Evolutionary conservation across 2,113 vertebrate species (phyloP), one percentile per base, ranked within the genome.

Genomic region (Orthonyx spaldingii): DNA sequence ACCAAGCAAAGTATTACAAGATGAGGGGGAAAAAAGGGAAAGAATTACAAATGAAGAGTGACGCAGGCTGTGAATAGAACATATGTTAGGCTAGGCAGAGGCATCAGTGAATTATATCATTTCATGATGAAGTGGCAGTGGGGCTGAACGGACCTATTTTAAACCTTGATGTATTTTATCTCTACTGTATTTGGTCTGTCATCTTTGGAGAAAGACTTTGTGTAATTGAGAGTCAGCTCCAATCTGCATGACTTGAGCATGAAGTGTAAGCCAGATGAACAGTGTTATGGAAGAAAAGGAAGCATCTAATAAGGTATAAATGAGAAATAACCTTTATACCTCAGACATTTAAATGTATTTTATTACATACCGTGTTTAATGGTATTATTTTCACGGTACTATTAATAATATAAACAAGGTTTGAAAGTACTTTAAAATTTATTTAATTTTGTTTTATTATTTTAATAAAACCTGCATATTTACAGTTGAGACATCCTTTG

Each of bases 21-120:
- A 97, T 95, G 98, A 60, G 47, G 19, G 56, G 94, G 32, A 97
- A 97, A 97, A 96, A 98, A 95, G 91, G 95, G 98, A 98, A 98
- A 98, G 98, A 98, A 98, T 99, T 98, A 98, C 98, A 99, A 99
- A 99, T 99, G 98, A 99, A 98, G 98, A 99, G 98, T 98, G 99
- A 99, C 98, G 92, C 94, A 90, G 97, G 98, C 98, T 98, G 98
- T 98, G 98, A 99, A 98, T 98, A 98, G 98, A 99, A 98, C 99
- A 99, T 99, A 99, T 99, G 99, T 99, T 98, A 97, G 98, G 97
- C 97, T 98, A 96, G 97, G 98, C 97, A 98, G 98, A 98, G 96
- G 98, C 98, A 96, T 97, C 98, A 96, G 97, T 98, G 98, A 98
- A 98, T 98, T 98, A 98, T 98, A 99, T 98, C 97, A 97, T 98